Percentiles rank a stretch among this genome's conserved stretches.
Conservation (phyloP, 2,888 invertebrate genomes). For the Watsonalla cultraria region DNA sequence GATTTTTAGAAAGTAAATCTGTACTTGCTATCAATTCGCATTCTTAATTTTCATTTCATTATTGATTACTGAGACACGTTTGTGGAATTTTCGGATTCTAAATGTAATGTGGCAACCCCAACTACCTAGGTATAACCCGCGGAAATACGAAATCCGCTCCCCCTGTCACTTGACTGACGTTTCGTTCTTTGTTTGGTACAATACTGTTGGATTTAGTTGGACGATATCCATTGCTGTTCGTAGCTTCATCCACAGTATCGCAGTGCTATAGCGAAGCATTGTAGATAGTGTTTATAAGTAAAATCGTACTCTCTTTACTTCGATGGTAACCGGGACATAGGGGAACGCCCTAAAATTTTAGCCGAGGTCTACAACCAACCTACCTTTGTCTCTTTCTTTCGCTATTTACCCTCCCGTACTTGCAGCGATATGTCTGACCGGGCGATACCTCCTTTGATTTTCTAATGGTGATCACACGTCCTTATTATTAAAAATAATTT, state of each 20-base stretch:
- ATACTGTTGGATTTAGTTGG: neutral
- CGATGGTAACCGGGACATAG: slow-evolving; percentile 30
- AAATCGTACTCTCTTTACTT: slow-evolving; percentile 12
- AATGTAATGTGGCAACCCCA: neutral
- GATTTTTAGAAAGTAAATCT: too few species aligned
- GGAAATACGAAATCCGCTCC: neutral
- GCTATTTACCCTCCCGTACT: slow-evolving; percentile 29
- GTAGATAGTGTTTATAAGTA: neutral
- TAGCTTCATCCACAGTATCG: neutral
- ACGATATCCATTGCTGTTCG: neutral
- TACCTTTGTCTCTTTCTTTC: slow-evolving; percentile 59
- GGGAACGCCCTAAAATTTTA: slow-evolving; percentile 57
- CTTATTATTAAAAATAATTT: slow-evolving; percentile 15
- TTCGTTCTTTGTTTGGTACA: neutral
- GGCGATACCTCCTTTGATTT: slow-evolving; percentile 37
- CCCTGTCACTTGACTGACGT: neutral
- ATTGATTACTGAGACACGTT: too few species aligned
- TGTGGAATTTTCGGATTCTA: too few species aligned
- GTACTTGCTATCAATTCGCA: too few species aligned
- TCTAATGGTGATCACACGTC: slow-evolving; percentile 27
- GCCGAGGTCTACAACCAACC: slow-evolving; percentile 27
- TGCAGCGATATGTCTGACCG: slow-evolving; percentile 39
- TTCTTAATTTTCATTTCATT: too few species aligned
- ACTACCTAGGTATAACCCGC: neutral
- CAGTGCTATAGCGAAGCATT: neutral